Base-by-base conservation (phyloP, 2,888 invertebrate genomes). In the Muscina levida region DNA sequence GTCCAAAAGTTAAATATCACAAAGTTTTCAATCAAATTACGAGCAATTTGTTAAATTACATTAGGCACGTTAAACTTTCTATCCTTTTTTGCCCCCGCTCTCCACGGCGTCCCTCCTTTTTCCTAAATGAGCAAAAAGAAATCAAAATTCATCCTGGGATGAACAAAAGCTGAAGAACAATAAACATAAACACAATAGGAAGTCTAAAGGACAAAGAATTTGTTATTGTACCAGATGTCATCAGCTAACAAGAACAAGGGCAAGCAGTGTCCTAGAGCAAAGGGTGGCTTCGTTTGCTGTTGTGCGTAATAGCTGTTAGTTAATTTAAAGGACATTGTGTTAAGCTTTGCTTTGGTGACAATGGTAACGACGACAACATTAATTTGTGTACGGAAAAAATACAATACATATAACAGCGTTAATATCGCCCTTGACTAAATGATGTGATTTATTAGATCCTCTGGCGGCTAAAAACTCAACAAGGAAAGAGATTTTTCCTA, bases 21-120 rank as follows among this genome's bases (percentile, higher is more conserved):
- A 57, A 76, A 80, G 72, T 80, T 76, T 80, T 48, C 70, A 72
- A 80, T 76, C 76, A 80, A 73, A 76, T 80, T 80, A 80, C 72
- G 48, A 56, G 48, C 70, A 80, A 80, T 80, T 76, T 80, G 72
- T 70, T 70, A 80, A 80, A n/a, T n/a, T n/a, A n/a, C n/a, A n/a
- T n/a, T n/a, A n/a, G n/a, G n/a, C n/a, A n/a, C n/a, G n/a, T n/a
- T n/a, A n/a, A n/a, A n/a, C n/a, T n/a, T n/a, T n/a, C n/a, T n/a
- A n/a, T n/a, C n/a, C n/a, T n/a, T n/a, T 76, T 80, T 72, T 17
- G 37, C 48, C 53, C 3, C 53, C 53, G 22, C n/a, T 48, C 48
- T 17, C 2, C 57, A n/a, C 56, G 1, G 1, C 31, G 3, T 22
- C 22, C 51, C 15, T 15, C 15, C 46, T 2, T 46, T 46, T 1